phyloP scores from a whole-genome alignment of 1,140 invertebrate species.

The Dolichoris vasculosae region DNA sequence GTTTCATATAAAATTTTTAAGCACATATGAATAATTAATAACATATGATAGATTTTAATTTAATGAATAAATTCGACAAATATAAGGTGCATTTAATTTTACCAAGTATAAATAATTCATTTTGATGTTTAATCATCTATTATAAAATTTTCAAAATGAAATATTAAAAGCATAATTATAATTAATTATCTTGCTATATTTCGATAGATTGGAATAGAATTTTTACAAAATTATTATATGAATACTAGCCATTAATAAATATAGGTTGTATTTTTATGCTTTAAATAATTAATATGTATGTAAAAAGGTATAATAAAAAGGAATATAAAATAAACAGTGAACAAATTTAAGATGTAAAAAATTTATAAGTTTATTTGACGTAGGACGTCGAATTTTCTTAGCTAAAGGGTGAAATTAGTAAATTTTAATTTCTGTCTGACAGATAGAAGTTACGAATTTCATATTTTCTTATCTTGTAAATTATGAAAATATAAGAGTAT shows the following conservation, averaged over 20 bases:
- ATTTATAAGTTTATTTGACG: not conserved
- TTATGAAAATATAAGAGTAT: constrained; percentile 31
- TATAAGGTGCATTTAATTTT: not conserved
- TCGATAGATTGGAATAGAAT: not conserved
- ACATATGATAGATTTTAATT: no score
- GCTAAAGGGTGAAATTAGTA: not conserved
- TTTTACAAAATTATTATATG: not conserved
- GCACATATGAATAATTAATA: no score
- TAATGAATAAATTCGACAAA: no score
- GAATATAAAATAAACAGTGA: not conserved
- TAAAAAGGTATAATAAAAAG: not conserved
- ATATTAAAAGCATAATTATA: constrained; percentile 23
- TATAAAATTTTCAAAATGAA: not conserved
- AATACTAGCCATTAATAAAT: not conserved
- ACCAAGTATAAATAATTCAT: not conserved
- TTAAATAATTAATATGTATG: constrained; percentile 4
- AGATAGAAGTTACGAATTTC: constrained; percentile 32
- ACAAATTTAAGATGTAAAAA: not conserved
- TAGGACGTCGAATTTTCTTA: constrained; percentile 21
- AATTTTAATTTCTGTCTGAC: constrained; percentile 34
- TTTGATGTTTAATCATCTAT: not conserved
- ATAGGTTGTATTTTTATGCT: constrained; percentile 6
- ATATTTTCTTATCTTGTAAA: constrained; percentile 49
- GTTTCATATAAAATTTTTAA: no score
- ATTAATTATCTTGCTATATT: not conserved